Percentiles rank a stretch among this genome's conserved stretches.
Conservation (phyloP, 2,113 vertebrate species). For the Sebastes schlegelii region DNA sequence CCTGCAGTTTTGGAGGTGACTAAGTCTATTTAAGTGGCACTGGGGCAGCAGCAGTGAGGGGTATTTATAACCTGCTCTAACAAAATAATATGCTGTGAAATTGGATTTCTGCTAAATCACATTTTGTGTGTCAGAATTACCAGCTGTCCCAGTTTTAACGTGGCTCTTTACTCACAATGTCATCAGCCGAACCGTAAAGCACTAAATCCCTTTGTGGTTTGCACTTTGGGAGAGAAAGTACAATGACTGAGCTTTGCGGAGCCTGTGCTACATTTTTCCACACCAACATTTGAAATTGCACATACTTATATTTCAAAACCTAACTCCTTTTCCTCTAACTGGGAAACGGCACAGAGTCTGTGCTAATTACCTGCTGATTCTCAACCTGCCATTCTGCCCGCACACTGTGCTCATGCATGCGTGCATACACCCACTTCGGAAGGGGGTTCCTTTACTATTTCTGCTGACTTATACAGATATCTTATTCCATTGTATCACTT, state of each 20-base stretch:
- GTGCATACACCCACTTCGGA: conserved; percentile 32
- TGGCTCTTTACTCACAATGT: conserved; percentile 36
- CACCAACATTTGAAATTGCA: conserved; percentile 14
- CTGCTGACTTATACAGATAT: conserved; percentile 29
- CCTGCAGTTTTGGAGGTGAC: conserved; percentile 15
- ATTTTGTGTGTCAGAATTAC: conserved; percentile 59
- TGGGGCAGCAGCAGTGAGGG: not conserved
- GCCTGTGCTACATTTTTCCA: not conserved
- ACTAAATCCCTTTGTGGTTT: conserved; percentile 36
- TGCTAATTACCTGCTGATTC: conserved; percentile 71
- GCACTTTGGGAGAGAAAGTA: conserved; percentile 21
- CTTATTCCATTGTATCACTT: conserved; percentile 40
- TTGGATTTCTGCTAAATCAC: conserved; percentile 63
- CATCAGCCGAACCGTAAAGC: conserved; percentile 17
- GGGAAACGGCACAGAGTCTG: conserved; percentile 41
- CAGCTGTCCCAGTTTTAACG: conserved; percentile 57
- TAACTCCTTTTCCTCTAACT: conserved; percentile 10
- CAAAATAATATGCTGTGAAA: conserved; percentile 61
- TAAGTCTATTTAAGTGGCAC: not conserved
- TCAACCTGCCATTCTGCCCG: conserved; percentile 65
- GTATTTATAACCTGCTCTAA: conserved; percentile 50
- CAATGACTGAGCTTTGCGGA: conserved; percentile 5
- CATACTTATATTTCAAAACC: conserved; percentile 14
- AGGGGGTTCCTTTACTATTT: conserved; percentile 35
- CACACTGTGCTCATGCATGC: conserved; percentile 60